Conservation (phyloP, 1,140 invertebrate genomes). For the Drosophila orosa region DNA sequence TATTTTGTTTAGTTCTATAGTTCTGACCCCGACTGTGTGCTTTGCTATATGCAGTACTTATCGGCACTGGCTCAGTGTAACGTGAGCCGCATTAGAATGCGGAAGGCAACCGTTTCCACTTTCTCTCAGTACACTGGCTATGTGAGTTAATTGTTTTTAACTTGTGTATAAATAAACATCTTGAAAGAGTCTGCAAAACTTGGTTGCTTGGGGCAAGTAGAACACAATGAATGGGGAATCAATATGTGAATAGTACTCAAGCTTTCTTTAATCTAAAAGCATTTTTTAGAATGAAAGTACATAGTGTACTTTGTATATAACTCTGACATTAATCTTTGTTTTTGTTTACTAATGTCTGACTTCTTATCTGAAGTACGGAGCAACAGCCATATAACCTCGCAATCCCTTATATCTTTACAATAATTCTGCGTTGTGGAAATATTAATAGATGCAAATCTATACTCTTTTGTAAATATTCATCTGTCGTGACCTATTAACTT, state of each 20-base stretch:
- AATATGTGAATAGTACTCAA: background rate
- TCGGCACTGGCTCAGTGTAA: slow-evolving; percentile 27
- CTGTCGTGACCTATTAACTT: slow-evolving; percentile 14
- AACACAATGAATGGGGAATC: slow-evolving; percentile 3
- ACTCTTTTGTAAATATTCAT: background rate
- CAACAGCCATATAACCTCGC: background rate
- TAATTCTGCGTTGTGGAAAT: background rate
- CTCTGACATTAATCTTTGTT: too few species aligned
- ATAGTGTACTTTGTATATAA: background rate
- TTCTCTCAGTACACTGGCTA: slow-evolving; percentile 27
- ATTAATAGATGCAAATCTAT: too few species aligned
- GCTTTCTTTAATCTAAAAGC: background rate
- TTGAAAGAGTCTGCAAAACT: slow-evolving; percentile 1
- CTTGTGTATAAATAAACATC: slow-evolving; percentile 17
- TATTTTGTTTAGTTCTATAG: background rate
- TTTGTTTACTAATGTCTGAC: background rate
- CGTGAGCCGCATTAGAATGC: slow-evolving; percentile 42
- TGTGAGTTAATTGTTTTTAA: slow-evolving; percentile 42
- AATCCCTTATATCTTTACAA: slow-evolving; percentile 2
- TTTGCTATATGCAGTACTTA: slow-evolving; percentile 15
- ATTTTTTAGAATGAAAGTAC: background rate
- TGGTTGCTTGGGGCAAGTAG: background rate
- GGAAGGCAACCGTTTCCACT: slow-evolving; percentile 36
- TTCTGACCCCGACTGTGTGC: slow-evolving; percentile 2
- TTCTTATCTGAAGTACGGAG: background rate